phyloP scores from a whole-genome alignment of 2,797 vertebrate genomes.

The Sebastes cheni region DNA sequence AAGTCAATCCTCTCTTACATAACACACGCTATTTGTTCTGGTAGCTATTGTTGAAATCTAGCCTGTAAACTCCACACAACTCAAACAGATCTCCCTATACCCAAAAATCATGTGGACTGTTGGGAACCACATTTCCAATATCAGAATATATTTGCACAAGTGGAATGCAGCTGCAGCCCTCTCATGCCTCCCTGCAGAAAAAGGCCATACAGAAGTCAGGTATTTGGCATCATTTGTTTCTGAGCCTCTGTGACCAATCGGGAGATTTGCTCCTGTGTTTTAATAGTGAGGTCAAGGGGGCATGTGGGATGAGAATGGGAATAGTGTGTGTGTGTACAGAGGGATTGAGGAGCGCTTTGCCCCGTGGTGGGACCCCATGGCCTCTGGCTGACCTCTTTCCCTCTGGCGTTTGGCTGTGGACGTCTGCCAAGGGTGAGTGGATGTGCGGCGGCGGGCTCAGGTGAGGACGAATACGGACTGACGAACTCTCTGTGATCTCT shows the following conservation, averaged over 20 bases:
- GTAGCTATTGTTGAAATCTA: neutral
- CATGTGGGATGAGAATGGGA: slow-evolving; percentile 58
- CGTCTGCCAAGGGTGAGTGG: slow-evolving; percentile 62
- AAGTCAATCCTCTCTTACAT: neutral
- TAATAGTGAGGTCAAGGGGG: slow-evolving; percentile 73
- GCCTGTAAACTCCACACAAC: neutral
- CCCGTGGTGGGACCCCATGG: slow-evolving; percentile 61
- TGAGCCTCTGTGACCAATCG: slow-evolving; percentile 76
- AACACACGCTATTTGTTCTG: neutral
- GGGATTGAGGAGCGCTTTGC: slow-evolving; percentile 69
- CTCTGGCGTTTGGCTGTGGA: slow-evolving; percentile 49
- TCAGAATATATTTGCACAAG: slow-evolving; percentile 52
- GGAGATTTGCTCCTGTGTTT: slow-evolving; percentile 78
- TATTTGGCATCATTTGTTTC: slow-evolving; percentile 77
- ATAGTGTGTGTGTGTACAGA: slow-evolving; percentile 47
- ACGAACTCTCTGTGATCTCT: slow-evolving; percentile 45
- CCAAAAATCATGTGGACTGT: neutral
- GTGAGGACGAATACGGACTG: slow-evolving; percentile 34
- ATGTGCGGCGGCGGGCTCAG: slow-evolving; percentile 45
- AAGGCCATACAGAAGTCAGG: slow-evolving; percentile 66
- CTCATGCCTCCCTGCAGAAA: slow-evolving; percentile 32
- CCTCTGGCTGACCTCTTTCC: slow-evolving; percentile 69
- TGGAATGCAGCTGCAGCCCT: slow-evolving; percentile 23
- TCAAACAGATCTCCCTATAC: neutral
- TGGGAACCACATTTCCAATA: slow-evolving; percentile 31